Percentiles rank a stretch among this genome's conserved stretches.
Conservation (phyloP, 2,113 vertebrate genomes). For the Callipepla californica region DNA sequence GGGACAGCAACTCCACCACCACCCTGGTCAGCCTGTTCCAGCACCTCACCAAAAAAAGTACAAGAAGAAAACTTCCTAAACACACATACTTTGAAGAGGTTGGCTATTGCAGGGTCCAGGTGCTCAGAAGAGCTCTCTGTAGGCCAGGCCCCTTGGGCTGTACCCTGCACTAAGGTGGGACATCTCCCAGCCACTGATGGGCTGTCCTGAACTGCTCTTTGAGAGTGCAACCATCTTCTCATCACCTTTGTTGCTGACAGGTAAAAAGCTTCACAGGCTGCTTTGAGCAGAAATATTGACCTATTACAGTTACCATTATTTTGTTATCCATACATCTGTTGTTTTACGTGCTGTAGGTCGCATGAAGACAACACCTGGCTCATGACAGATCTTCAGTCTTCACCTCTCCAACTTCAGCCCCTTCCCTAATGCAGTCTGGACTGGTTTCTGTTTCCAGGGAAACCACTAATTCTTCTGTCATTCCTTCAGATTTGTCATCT, state of each 20-base stretch:
- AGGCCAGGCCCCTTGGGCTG: not conserved
- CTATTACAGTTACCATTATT: not conserved
- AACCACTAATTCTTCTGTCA: conserved; percentile 5
- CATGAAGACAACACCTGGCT: not conserved
- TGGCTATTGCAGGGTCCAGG: not conserved
- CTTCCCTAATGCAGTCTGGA: not conserved
- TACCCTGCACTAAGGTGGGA: not conserved
- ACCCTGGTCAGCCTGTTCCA: too few species aligned
- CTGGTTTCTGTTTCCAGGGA: conserved; percentile 31
- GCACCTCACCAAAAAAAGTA: too few species aligned
- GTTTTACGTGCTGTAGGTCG: not conserved
- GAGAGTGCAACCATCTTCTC: not conserved
- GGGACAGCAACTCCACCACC: too few species aligned
- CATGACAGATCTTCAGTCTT: not conserved
- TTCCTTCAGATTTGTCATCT: not conserved
- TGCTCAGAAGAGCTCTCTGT: not conserved
- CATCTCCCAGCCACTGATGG: not conserved
- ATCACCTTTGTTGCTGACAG: not conserved
- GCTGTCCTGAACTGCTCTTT: not conserved
- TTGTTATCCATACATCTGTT: not conserved
- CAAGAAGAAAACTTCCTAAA: not conserved
- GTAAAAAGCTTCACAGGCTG: not conserved
- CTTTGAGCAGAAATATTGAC: not conserved
- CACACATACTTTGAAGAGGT: not conserved
- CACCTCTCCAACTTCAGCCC: not conserved